Percentiles rank a stretch among this genome's conserved stretches.
Conservation (phyloP, 35 echinoderm and acorn worm genomes). For the Heliocidaris erythrogramma region DNA sequence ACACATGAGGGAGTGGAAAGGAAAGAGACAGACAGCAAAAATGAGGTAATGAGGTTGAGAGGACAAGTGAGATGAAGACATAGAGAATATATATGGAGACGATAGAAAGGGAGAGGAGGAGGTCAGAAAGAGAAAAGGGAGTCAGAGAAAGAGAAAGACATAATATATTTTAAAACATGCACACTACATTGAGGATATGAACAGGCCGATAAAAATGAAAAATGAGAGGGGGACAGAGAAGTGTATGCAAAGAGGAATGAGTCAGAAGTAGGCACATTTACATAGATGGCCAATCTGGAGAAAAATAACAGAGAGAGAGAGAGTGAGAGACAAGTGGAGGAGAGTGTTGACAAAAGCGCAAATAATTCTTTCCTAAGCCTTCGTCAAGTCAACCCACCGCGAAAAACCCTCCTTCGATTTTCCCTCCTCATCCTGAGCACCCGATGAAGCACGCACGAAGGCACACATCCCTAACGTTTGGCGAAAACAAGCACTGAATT, state of each 20-base stretch:
- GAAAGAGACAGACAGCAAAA: background rate
- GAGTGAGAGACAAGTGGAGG: background rate
- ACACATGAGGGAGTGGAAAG: background rate
- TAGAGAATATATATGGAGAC: background rate
- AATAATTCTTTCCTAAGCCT: constrained; percentile 29
- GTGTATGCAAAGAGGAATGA: background rate
- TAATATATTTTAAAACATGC: background rate
- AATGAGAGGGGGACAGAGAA: background rate
- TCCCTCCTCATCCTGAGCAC: background rate
- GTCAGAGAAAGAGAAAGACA: background rate
- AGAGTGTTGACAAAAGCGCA: constrained; percentile 6
- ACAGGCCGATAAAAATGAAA: background rate
- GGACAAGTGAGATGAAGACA: background rate
- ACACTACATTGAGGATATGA: background rate
- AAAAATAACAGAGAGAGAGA: background rate
- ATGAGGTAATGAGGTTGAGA: background rate
- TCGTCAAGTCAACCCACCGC: constrained; percentile 10
- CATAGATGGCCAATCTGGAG: background rate
- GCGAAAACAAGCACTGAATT: background rate
- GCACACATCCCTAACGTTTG: constrained; percentile 19
- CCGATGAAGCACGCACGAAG: constrained; percentile 27
- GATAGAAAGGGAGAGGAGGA: background rate
- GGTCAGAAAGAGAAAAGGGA: background rate
- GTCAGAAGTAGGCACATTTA: background rate
- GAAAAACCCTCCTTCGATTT: background rate